Base-by-base conservation (phyloP, 92 coral and sea anemone genomes). In the Epizoanthus fatuus region DNA sequence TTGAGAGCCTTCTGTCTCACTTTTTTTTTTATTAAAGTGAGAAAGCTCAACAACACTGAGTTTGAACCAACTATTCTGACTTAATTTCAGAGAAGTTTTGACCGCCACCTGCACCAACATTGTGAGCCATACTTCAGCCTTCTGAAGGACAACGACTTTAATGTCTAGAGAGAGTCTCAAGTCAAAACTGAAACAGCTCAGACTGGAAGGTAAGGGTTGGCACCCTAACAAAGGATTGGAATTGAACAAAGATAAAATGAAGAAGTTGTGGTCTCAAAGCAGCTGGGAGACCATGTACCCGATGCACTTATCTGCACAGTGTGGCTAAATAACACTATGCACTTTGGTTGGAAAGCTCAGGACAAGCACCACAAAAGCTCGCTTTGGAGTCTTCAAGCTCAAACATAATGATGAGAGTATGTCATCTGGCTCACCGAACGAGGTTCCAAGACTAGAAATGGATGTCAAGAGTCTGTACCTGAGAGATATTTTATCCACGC, bases 251-350 rank as follows among this genome's bases (percentile, higher is more conserved):
- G 1, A 1, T 29, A 1, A 81, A 25, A 16, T 87, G 72, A 71
- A 88, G 55, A 88, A 83, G 72, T 66, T 88, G 17, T 88, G 88
- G 89, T 29, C 35, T 29, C 35, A 29, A 29, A 29, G 35, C 35
- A 29, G 35, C 35, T 29, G 35, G 35, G 92, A 15, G 85, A 76
- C 64, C 89, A 81, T 15, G 22, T 40, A 1, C 86, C 72, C 8
- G 52, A 45, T 73, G 59, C 52, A 19, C 60, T 17, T 35, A 73
- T 52, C 14, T 14, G 56, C 56, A 1, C 35, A 49, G 87, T 90
- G 8, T 80, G 93, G 87, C 57, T 90, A 0, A 90, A 85, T 49
- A 90, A 85, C 85, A 77, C 90, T 7, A 85, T 79, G 93, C 90
- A 90, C 39, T 79, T 90, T 70, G 93, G 93, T 8, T 90, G 93